phyloP scores from a whole-genome alignment of 2,888 invertebrate species.

The Caenorhabditis parvicauda region DNA sequence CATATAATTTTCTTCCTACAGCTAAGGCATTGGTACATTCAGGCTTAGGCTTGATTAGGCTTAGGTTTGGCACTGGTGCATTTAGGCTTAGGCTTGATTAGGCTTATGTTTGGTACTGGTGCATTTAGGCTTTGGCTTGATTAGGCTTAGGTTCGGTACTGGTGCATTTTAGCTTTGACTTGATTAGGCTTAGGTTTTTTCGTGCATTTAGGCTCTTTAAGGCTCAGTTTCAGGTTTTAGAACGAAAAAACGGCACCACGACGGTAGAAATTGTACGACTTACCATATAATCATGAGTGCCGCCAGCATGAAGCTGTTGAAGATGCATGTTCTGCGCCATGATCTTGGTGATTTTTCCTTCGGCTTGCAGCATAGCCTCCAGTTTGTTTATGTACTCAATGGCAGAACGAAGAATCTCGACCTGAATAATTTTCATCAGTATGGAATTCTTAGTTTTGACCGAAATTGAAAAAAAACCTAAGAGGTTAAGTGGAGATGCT shows the following conservation, averaged over 20 bases:
- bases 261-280: not conserved
- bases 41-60: too few species aligned
- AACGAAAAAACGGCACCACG: not conserved
- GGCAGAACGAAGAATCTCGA: slow-evolving; percentile 92
- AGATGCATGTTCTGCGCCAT: slow-evolving; percentile 47
- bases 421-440: slow-evolving; percentile 60
- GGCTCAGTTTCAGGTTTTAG: not conserved
- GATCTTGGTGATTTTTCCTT: slow-evolving; percentile 58
- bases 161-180: not conserved
- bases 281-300: slow-evolving; percentile 33
- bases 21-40: too few species aligned
- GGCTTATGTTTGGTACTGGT: too few species aligned
- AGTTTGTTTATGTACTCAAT: slow-evolving; percentile 89
- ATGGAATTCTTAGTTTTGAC: not conserved
- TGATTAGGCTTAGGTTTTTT: not conserved
- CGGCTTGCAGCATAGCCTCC: slow-evolving; percentile 64
- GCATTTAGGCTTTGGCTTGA: too few species aligned
- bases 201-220: not conserved
- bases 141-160: too few species aligned
- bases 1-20: too few species aligned
- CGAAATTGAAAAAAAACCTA: not conserved
- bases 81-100: too few species aligned
- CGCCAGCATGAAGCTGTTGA: slow-evolving; percentile 14
- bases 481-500: not conserved
- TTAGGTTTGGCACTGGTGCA: too few species aligned